Evolutionary conservation across 2,888 invertebrate species (phyloP).

Genomic region (Gandaritis pyraliata): DNA sequence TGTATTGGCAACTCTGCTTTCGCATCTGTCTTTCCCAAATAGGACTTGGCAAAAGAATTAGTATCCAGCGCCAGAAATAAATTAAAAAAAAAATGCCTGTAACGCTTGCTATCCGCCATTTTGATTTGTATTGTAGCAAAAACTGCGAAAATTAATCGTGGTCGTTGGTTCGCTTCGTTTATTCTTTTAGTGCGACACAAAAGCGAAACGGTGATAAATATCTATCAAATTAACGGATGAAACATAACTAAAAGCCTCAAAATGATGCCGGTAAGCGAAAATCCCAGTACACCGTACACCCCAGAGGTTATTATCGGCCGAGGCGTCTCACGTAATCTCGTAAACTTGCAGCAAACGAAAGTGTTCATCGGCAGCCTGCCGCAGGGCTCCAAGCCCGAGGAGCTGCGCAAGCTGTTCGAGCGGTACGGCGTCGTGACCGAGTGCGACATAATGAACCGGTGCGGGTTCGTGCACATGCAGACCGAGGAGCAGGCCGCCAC

Average conservation of each 20-base stretch:
- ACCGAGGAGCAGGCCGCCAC: slow-evolving; percentile 91
- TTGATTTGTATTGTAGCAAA: slow-evolving; percentile 42
- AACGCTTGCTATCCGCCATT: slow-evolving; percentile 48
- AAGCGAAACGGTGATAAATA: slow-evolving; percentile 28
- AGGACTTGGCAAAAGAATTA: too few relatives aligned
- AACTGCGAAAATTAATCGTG: slow-evolving; percentile 30
- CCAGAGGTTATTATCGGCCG: neutral
- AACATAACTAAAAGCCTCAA: slow-evolving; percentile 26
- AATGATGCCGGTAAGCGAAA: slow-evolving; percentile 78
- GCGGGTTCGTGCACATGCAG: slow-evolving; percentile 97
- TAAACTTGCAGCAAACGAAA: slow-evolving; percentile 87
- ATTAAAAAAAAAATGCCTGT: too few relatives aligned
- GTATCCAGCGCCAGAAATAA: too few relatives aligned
- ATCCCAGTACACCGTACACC: neutral
- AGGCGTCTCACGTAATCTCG: slow-evolving; percentile 28
- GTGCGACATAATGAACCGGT: slow-evolving; percentile 97
- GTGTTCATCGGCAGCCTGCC: slow-evolving; percentile 97
- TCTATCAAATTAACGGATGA: slow-evolving; percentile 22
- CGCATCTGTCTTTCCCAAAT: too few relatives aligned
- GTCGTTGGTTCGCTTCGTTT: slow-evolving; percentile 24
- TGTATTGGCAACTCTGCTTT: too few relatives aligned
- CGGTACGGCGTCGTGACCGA: slow-evolving; percentile 95
- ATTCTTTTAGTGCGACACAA: slow-evolving; percentile 34
- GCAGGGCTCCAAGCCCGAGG: slow-evolving; percentile 92
- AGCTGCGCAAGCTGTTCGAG: slow-evolving; percentile 92